Evolutionary conservation across 2,888 invertebrate species (phyloP).

Genomic region (Toxonevra muliebris): DNA sequence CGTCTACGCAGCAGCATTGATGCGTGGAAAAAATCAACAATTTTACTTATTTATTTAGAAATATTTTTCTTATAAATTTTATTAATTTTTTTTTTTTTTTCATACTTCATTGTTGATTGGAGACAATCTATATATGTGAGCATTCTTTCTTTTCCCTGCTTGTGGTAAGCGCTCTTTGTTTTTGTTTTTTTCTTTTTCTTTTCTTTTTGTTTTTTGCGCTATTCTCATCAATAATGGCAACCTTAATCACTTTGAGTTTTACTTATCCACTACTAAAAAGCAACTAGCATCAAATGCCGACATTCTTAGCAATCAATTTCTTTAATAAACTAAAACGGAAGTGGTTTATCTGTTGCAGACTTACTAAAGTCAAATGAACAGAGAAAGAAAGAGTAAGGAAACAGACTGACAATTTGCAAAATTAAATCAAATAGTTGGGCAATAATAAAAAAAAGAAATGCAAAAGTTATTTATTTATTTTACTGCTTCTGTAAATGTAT

Average conservation of each 20-base stretch:
- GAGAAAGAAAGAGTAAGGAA: neutral
- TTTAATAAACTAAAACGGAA: conserved; percentile 54
- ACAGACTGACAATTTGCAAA: neutral
- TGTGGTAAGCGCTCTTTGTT: no score
- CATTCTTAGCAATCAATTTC: conserved; percentile 48
- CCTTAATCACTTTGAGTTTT: no score
- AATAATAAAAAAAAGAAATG: no score
- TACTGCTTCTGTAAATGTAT: no score
- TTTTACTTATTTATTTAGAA: neutral
- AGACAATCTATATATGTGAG: neutral
- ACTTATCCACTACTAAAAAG: neutral
- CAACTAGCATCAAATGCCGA: neutral
- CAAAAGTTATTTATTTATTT: no score
- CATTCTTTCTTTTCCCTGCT: no score
- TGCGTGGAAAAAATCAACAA: no score
- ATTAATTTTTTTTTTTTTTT: neutral
- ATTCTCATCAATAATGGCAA: no score
- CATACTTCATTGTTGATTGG: no score
- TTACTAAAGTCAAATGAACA: neutral
- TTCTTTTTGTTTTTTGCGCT: no score
- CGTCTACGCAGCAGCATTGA: no score
- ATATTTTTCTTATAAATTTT: conserved; percentile 5
- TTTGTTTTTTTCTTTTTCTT: no score
- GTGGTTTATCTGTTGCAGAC: conserved; percentile 42
- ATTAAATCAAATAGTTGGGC: conserved; percentile 18